Evolutionary conservation across 2,113 vertebrate species (phyloP), one percentile per base, ranked within the genome.

Genomic region (Halcyon malimbica): DNA sequence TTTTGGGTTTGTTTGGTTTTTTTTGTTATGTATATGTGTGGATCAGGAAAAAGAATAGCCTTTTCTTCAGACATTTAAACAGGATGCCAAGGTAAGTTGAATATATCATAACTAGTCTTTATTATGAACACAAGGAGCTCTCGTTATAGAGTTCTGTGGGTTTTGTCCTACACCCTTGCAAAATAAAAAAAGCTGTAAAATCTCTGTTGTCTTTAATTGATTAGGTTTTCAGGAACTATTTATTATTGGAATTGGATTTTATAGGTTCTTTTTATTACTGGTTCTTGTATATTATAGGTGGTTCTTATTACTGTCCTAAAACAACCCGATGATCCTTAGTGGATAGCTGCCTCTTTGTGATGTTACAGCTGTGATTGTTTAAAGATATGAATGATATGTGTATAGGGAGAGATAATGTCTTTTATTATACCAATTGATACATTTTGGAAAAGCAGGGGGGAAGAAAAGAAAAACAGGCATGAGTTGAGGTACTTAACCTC

Each of bases 1-100:
- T 51, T 37, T 62, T n/a, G 11, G 7, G 5, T 53, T 53, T 13
- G 13, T 56, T 6, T 26, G 23, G 1, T 2, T 0, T 2, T 18
- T 29, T 74, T 57, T 87, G 9, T 86, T 57, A 13, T 46, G 3
- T 83, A 4, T 87, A 17, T 44, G 5, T 85, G 44, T 63, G 54
- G 35, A 80, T 85, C 41, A 77, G 35, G 28, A 83, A 70, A 80
- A 85, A 70, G 21, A 24, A n/a, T 48, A 71, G 12, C 33, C 48
- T 83, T 4, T 46, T 46, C 48, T 53, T 64, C 70, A 68, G 82
- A 85, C 87, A 60, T 75, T 65, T 59, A 62, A 83, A 67, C 24
- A 67, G 48, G 26, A 75, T 88, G 25, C 39, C 48, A 80, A 60
- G 29, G 70, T 79, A 83, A 94, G 50, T 73, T 16, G n/a, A 65